phyloP scores from a whole-genome alignment of 37 sponge, comb jelly and placozoan genomes.

The Beroe ovata region DNA sequence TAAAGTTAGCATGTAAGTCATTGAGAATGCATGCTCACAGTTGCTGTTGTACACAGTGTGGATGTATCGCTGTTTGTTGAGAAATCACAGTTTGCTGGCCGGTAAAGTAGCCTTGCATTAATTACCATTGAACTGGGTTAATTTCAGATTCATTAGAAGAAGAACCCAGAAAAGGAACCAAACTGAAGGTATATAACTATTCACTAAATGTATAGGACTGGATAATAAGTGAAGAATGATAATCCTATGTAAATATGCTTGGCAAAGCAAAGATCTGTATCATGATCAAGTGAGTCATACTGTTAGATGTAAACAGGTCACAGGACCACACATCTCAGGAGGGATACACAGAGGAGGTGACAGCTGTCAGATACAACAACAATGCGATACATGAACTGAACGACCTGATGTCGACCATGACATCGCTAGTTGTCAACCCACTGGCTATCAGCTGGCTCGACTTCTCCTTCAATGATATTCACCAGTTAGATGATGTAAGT shows the following conservation, averaged over 20 bases:
- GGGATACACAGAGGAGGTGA: conserved; percentile 38
- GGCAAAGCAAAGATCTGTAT: not conserved
- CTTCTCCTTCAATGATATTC: conserved; percentile 54
- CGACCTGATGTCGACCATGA: conserved; percentile 24
- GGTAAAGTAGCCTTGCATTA: no score
- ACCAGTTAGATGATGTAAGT: conserved; percentile 8
- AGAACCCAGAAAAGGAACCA: conserved; percentile 62
- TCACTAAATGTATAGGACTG: not conserved
- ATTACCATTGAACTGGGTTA: no score
- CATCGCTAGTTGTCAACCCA: conserved; percentile 38
- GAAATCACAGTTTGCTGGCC: no score
- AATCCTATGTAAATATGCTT: not conserved
- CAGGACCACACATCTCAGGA: conserved; percentile 19
- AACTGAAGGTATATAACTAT: conserved; percentile 20
- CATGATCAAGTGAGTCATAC: no score
- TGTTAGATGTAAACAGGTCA: no score
- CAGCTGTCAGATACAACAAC: conserved; percentile 64
- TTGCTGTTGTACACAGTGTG: no score
- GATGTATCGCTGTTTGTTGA: no score
- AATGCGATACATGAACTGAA: not conserved
- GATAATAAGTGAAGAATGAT: no score
- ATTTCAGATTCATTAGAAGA: conserved; percentile 64
- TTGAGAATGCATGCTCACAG: no score
- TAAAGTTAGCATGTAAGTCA: no score
- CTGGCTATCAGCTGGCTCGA: conserved; percentile 63